A percentile compares a stretch with the other conserved stretches of the same genome.
Evolutionary conservation across 2,797 vertebrate genomes (phyloP).

Genomic region (Danio kyathit): DNA sequence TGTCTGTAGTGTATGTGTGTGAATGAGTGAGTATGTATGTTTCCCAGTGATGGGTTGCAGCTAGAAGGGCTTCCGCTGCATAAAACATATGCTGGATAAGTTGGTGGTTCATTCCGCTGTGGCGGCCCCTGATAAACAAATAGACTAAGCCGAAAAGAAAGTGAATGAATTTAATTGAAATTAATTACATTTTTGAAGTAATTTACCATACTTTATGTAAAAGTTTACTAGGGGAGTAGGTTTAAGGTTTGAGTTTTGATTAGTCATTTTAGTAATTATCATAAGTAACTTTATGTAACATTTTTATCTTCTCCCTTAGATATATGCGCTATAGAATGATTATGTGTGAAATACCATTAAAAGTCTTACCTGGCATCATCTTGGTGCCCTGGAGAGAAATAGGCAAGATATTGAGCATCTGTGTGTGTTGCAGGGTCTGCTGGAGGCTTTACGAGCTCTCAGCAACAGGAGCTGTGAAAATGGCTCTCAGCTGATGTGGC

Average conservation of each 20-base stretch:
- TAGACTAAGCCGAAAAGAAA: too few species aligned
- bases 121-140: too few species aligned
- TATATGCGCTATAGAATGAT: constrained; percentile 5
- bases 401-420: constrained; percentile 17
- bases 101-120: too few species aligned
- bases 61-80: too few species aligned
- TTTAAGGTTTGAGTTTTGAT: background rate
- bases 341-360: constrained; percentile 41
- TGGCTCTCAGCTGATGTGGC: constrained; percentile 79
- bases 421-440: constrained; percentile 40
- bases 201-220: too few species aligned
- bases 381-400: constrained; percentile 17
- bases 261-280: background rate
- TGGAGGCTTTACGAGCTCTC: constrained; percentile 74
- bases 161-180: too few species aligned
- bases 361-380: constrained; percentile 51
- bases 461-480: constrained; percentile 79
- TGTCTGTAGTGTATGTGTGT: too few species aligned
- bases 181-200: too few species aligned
- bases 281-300: background rate
- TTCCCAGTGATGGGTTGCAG: too few species aligned
- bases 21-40: too few species aligned
- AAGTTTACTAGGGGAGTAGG: too few species aligned
- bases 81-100: too few species aligned
- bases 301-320: background rate